A percentile compares a stretch with the other conserved stretches of the same genome.
These are phyloP conservation scores for Uria lomvia DNA, from an alignment of 2,113 vertebrate species.

Conservation along the genomic window DNA sequence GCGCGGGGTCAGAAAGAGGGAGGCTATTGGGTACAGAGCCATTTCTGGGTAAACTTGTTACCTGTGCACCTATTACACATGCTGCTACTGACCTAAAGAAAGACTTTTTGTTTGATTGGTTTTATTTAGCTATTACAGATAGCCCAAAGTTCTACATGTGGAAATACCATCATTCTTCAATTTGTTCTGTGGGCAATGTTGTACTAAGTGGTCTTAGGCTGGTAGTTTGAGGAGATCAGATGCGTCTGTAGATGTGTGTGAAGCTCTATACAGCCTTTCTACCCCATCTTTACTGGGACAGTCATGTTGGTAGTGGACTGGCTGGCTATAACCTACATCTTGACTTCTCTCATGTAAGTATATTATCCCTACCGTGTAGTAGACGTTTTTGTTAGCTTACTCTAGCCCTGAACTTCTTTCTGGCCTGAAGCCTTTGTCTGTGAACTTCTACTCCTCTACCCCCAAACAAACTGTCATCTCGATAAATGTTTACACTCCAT, in stretches of 20 bases:
- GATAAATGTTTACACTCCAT: not conserved
- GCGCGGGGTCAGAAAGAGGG: fast-evolving
- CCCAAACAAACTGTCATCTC: not conserved
- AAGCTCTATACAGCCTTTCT: not conserved
- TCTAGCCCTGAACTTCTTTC: not conserved
- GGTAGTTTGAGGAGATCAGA: not conserved
- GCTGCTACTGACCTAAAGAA: not conserved
- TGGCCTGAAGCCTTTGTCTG: not conserved
- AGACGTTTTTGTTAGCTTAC: not conserved
- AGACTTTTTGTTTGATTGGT: not conserved
- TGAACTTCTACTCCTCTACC: not conserved
- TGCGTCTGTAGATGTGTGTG: not conserved
- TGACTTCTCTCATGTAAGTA: not conserved
- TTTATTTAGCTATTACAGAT: not conserved
- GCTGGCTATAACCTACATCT: not conserved
- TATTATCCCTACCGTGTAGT: not conserved
- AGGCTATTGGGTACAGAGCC: not conserved
- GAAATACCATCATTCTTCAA: not conserved
- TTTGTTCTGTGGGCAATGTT: not conserved
- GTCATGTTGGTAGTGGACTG: not conserved
- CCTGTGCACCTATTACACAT: not conserved
- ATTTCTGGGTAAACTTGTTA: not conserved
- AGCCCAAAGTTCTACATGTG: not conserved
- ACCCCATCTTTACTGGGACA: not conserved
- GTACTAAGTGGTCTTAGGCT: not conserved